phyloP scores from a whole-genome alignment of 2,888 invertebrate species.

The Epirrhoe tristata region DNA sequence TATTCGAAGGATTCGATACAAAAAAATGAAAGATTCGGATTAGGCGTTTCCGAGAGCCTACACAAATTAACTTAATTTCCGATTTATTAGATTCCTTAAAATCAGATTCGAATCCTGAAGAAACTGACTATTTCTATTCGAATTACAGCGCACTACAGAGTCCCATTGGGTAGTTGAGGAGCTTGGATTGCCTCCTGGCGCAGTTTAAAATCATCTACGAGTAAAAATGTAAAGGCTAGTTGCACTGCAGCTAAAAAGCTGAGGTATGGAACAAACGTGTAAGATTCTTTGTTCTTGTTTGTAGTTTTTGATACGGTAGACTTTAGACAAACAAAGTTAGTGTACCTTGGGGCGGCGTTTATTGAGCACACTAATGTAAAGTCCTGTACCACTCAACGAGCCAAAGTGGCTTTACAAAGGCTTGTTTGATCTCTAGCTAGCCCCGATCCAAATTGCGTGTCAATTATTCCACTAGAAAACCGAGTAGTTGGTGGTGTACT shows the following conservation, averaged over 20 bases:
- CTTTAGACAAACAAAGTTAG: background rate
- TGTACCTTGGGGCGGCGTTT: slow-evolving; percentile 2
- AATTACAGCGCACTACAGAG: too few species aligned
- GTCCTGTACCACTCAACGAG: slow-evolving; percentile 5
- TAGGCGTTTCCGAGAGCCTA: too few species aligned
- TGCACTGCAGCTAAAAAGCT: background rate
- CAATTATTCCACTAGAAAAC: slow-evolving; percentile 1
- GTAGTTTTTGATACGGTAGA: background rate
- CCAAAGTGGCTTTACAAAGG: slow-evolving; percentile 9
- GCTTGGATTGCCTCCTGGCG: too few species aligned
- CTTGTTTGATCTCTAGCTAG: slow-evolving; percentile 5
- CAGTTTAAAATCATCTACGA: too few species aligned
- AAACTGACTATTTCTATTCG: too few species aligned
- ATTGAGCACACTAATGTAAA: slow-evolving; percentile 9
- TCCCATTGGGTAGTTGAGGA: too few species aligned
- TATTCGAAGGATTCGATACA: too few species aligned
- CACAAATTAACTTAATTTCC: too few species aligned
- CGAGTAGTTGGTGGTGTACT: background rate
- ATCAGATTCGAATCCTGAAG: too few species aligned
- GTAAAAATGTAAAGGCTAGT: slow-evolving; percentile 9
- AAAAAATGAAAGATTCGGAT: too few species aligned
- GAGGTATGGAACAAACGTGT: too few species aligned
- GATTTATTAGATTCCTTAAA: too few species aligned
- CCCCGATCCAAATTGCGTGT: slow-evolving; percentile 1
- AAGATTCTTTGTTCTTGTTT: background rate